These are phyloP conservation scores for Listrodromus nycthemerus DNA, from an alignment of 2,888 invertebrate genomes.

Conservation along the genomic window DNA sequence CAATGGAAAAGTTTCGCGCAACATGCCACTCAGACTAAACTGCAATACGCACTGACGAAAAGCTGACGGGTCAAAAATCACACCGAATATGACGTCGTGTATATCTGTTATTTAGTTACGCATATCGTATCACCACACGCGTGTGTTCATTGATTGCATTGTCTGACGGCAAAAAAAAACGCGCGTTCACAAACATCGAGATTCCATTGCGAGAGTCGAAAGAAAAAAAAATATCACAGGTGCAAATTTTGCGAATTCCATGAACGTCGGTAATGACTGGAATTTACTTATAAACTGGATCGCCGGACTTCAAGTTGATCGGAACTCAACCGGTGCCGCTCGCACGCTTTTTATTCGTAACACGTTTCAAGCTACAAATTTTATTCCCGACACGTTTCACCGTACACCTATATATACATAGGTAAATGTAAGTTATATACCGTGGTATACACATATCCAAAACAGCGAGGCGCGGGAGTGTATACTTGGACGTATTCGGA, in stretches of 20 bases:
- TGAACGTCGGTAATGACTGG: slow-evolving; percentile 67
- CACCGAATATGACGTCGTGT: slow-evolving; percentile 7
- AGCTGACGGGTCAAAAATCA: slow-evolving; percentile 39
- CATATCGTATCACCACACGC: not conserved
- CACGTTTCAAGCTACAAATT: slow-evolving; percentile 69
- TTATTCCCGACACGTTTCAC: slow-evolving; percentile 70
- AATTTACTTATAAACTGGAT: slow-evolving; percentile 65
- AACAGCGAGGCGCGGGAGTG: not conserved
- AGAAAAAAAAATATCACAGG: slow-evolving; percentile 8
- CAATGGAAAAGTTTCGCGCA: slow-evolving; percentile 66
- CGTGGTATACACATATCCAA: not conserved
- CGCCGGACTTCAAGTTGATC: slow-evolving; percentile 60
- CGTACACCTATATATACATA: slow-evolving; percentile 37
- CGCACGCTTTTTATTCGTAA: slow-evolving; percentile 60
- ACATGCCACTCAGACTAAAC: slow-evolving; percentile 50
- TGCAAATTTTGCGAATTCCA: slow-evolving; percentile 67
- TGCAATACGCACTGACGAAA: slow-evolving; percentile 54
- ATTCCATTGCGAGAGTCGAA: not conserved
- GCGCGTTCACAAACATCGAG: slow-evolving; percentile 8
- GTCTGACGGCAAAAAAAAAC: slow-evolving; percentile 14
- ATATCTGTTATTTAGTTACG: not conserved
- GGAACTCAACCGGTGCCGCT: slow-evolving; percentile 27
- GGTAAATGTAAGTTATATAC: not conserved
- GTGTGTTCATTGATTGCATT: slow-evolving; percentile 3
- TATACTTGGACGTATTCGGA: not conserved